These are phyloP conservation scores for Peromyscus eremicus DNA, from an alignment of 2,797 vertebrate species.

Conservation along the genomic window DNA sequence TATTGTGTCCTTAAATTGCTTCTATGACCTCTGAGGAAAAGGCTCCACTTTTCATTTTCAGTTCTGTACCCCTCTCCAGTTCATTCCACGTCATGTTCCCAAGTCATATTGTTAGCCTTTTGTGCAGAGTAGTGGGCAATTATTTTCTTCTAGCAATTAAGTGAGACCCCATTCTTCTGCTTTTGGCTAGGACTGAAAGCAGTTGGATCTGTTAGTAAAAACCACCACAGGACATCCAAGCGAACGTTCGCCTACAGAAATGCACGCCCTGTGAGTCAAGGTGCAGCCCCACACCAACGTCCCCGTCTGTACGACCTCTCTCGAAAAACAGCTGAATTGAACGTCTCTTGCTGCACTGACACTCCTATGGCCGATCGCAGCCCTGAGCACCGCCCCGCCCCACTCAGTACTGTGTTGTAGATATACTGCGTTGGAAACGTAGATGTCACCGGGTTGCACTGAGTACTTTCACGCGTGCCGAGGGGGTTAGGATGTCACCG, in stretches of 20 bases:
- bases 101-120: not conserved
- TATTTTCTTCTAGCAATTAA: conserved; percentile 20
- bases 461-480: not conserved
- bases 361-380: no score
- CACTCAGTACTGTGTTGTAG: not conserved
- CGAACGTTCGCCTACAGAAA: not conserved
- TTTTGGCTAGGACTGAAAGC: conserved; percentile 6
- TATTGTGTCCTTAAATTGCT: conserved; percentile 7
- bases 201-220: not conserved
- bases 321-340: not conserved
- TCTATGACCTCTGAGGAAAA: not conserved
- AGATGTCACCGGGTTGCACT: not conserved
- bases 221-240: not conserved
- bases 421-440: not conserved
- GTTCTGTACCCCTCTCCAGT: not conserved
- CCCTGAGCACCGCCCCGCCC: not conserved
- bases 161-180: not conserved
- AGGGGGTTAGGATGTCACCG: not conserved
- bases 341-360: not conserved
- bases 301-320: not conserved
- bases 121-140: not conserved
- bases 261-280: not conserved
- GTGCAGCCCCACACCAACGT: not conserved
- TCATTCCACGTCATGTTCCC: not conserved
- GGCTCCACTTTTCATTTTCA: not conserved